Conservation (phyloP, 2,113 vertebrate genomes). For the Hippocampus comes region DNA sequence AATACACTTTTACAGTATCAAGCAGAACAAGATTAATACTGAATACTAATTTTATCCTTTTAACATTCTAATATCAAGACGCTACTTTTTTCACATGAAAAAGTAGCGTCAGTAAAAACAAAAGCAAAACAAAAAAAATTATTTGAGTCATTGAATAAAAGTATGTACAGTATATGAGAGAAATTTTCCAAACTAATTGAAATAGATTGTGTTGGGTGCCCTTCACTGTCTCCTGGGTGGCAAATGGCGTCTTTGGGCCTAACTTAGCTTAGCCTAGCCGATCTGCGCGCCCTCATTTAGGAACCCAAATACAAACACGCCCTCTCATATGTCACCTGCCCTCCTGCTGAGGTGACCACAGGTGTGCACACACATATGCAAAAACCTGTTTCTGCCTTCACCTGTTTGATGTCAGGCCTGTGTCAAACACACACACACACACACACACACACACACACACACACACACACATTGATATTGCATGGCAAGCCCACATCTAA, state of each 20-base stretch:
- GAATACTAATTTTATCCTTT: too few species aligned
- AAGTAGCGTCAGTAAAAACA: too few species aligned
- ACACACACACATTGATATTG: slow-evolving; percentile 20
- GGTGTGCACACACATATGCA: slow-evolving; percentile 57
- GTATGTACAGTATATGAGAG: too few species aligned
- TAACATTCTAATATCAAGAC: too few species aligned
- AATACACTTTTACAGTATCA: background rate
- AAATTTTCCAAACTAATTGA: too few species aligned
- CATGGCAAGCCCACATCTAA: slow-evolving; percentile 30
- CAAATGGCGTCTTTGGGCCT: background rate
- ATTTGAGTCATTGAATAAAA: too few species aligned
- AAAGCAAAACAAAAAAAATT: too few species aligned
- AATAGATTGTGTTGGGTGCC: slow-evolving; percentile 43
- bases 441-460: slow-evolving; percentile 13
- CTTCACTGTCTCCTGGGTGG: too few species aligned
- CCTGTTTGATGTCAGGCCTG: slow-evolving; percentile 49
- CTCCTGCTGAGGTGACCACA: slow-evolving; percentile 56
- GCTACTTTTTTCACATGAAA: too few species aligned
- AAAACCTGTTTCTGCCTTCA: slow-evolving; percentile 49
- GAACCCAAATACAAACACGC: slow-evolving; percentile 56
- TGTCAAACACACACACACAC: slow-evolving; percentile 35
- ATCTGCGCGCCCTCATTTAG: slow-evolving; percentile 31
- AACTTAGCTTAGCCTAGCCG: background rate
- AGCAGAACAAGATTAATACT: background rate
- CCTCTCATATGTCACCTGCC: slow-evolving; percentile 29